phyloP scores from a whole-genome alignment of 2,888 invertebrate species.

The Melanotus villosus region DNA sequence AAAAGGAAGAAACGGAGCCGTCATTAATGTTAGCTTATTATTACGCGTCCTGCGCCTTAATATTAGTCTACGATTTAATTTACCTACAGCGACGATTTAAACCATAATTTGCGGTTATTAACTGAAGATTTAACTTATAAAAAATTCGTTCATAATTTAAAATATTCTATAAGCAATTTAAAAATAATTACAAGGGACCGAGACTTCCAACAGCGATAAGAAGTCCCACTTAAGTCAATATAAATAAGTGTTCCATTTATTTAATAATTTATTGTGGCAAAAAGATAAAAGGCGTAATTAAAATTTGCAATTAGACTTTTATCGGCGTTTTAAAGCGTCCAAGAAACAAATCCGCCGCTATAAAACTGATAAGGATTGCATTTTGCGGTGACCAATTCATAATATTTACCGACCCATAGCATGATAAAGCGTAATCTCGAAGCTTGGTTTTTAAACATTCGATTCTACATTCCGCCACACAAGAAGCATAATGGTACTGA shows the following conservation, averaged over 20 bases:
- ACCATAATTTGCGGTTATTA: background rate
- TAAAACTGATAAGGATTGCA: conserved; percentile 11
- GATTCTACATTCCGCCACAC: background rate
- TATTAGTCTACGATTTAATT: conserved; percentile 6
- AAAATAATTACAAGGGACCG: too few relatives aligned
- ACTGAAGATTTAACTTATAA: too few relatives aligned
- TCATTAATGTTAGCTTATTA: conserved; percentile 14
- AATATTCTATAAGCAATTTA: too few relatives aligned
- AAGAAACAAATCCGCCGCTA: background rate
- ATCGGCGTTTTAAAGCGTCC: conserved; percentile 1
- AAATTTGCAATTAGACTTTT: conserved; percentile 10
- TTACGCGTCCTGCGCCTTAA: conserved; percentile 1
- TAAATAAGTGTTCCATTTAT: background rate
- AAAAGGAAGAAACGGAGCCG: background rate
- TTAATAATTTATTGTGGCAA: conserved; percentile 8
- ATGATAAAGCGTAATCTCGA: background rate
- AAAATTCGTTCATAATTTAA: too few relatives aligned
- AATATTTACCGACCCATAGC: background rate
- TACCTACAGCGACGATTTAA: background rate
- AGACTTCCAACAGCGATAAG: background rate
- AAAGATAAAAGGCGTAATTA: conserved; percentile 3
- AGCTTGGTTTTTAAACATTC: background rate
- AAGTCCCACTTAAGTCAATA: background rate
- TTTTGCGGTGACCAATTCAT: conserved; percentile 2
- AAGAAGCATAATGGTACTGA: background rate